Conservation (phyloP, 2,888 invertebrate genomes). For the Blastobasis adustella region DNA sequence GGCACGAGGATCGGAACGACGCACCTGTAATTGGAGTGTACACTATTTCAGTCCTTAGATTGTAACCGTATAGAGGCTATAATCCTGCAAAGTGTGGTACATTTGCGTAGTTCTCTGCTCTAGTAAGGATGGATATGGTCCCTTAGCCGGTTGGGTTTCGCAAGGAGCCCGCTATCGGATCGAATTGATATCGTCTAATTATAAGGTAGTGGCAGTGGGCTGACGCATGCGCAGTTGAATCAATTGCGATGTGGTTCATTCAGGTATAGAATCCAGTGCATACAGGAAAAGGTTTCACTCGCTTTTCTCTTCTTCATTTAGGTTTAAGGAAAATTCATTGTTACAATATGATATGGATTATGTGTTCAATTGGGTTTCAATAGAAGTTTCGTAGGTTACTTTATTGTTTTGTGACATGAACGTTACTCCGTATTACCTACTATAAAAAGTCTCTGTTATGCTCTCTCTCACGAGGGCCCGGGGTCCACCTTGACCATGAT, state of each 20-base stretch:
- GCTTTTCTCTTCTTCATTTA: too few species aligned
- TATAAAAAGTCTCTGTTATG: too few species aligned
- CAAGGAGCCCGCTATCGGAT: conserved; percentile 65
- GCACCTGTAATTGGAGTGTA: conserved; percentile 29
- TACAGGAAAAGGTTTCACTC: too few species aligned
- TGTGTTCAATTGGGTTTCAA: too few species aligned
- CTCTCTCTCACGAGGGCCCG: too few species aligned
- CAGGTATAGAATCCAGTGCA: conserved; percentile 2
- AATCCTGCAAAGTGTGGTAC: conserved; percentile 9
- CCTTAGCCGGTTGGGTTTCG: conserved; percentile 63
- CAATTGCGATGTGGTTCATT: conserved; percentile 27
- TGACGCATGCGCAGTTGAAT: conserved; percentile 31
- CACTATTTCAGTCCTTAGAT: conserved; percentile 15
- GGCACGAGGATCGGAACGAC: conserved; percentile 17
- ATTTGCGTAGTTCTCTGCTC: conserved; percentile 18
- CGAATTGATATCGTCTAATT: conserved; percentile 71
- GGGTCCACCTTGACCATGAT: too few species aligned
- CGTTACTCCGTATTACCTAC: too few species aligned
- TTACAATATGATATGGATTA: too few species aligned
- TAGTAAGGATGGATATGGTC: conserved; percentile 42
- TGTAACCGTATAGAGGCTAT: conserved; percentile 5
- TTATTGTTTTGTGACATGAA: too few species aligned
- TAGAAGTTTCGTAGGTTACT: too few species aligned
- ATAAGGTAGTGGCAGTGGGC: conserved; percentile 55
- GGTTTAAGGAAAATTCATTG: too few species aligned